Evolutionary conservation across 2,113 vertebrate genomes (phyloP), one percentile per base, ranked within the genome.

Genomic region (Rhodinocichla rosea): DNA sequence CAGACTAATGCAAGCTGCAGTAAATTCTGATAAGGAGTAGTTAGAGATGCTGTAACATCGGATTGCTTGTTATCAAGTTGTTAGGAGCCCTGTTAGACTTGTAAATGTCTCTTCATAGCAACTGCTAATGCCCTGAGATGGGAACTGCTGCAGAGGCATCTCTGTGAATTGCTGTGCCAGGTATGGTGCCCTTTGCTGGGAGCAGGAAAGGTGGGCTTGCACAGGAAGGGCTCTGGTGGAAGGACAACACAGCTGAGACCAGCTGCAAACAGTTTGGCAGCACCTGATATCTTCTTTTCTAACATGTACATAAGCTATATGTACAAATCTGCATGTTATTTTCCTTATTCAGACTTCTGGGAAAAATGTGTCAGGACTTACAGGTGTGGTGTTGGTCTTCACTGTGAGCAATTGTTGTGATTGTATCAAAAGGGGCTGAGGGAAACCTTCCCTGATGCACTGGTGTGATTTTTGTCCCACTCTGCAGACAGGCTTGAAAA

Each of bases 101-200:
- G 42, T 37, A 22, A 89, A 81, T 76, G 32, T 96, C 71, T 96
- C 64, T 77, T 74, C 44, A 5, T 86, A 98, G 98, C 16, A 49
- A 91, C 70, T 53, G 32, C 73, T 59, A 84, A 95, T 32, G 47
- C 39, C 0, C 89, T 97, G 47, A 87, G 83, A 80, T 94, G 94
- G 88, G 94, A 96, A 14, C 79, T 95, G 63, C 85, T 92, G 75
- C 93, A 96, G 82, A 96, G 93, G 47, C 33, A 8, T 16, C 69
- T 92, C 42, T 95, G 83, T 55, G 94, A 89, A 80, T 59, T 95
- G 65, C 75, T 95, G 30, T 92, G 90, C 55, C 97, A 98, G 98
- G 97, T 98, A 97, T 11, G 92, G 49, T 4, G 12, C 27, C 35
- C 22, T 65, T n/a, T 50, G 67, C 56, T 45, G 71, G 79, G 17